Percentiles rank a stretch among this genome's conserved stretches.
phyloP scores from a whole-genome alignment of 2,113 vertebrate genomes.

The Thamnaconus septentrionalis region DNA sequence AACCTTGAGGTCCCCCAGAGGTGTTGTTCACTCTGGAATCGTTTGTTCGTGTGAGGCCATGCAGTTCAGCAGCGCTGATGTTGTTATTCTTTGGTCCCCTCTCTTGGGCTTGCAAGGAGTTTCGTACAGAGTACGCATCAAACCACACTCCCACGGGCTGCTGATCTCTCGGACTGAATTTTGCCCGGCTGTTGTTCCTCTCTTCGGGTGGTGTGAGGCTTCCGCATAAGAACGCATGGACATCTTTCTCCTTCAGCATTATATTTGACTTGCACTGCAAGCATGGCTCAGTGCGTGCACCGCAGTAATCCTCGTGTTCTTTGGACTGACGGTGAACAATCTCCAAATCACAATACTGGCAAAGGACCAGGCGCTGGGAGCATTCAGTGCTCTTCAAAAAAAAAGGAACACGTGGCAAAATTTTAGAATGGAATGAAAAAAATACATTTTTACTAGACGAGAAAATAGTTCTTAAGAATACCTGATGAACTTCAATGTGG shows the following conservation, averaged over 20 bases:
- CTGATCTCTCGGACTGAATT: constrained; percentile 39
- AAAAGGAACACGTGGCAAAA: background rate
- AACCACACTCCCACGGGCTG: constrained; percentile 67
- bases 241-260: constrained; percentile 82
- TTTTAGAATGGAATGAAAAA: background rate
- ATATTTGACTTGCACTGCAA: constrained; percentile 82
- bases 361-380: constrained; percentile 81
- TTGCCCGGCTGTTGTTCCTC: constrained; percentile 57
- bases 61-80: constrained; percentile 55
- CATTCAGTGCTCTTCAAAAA: constrained; percentile 80
- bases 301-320: constrained; percentile 92
- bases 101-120: constrained; percentile 69
- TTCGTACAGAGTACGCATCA: constrained; percentile 65
- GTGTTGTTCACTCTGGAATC: constrained; percentile 61
- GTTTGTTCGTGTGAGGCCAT: constrained; percentile 43
- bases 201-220: constrained; percentile 68
- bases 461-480: constrained; percentile 51
- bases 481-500: constrained; percentile 85
- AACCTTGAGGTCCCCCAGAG: constrained; percentile 47
- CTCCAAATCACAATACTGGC: constrained; percentile 91
- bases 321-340: constrained; percentile 81
- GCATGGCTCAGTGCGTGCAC: constrained; percentile 88
- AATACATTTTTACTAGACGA: background rate
- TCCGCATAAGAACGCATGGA: constrained; percentile 83
- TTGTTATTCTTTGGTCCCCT: constrained; percentile 71